These are phyloP conservation scores for Pasiphila rectangulata DNA, from an alignment of 2,888 invertebrate species.

Conservation along the genomic window DNA sequence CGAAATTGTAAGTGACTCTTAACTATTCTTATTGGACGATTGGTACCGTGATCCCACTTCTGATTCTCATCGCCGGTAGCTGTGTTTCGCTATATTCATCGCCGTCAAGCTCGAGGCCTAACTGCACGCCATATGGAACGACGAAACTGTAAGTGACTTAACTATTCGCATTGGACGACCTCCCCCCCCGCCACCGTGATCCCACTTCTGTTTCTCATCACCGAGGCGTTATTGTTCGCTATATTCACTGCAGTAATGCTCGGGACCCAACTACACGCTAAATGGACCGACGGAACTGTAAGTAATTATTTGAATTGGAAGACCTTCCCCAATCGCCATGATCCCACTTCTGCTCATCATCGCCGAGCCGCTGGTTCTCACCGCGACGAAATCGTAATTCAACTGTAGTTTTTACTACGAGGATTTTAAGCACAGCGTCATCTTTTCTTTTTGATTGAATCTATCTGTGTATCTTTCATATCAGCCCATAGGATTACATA, in stretches of 20 bases:
- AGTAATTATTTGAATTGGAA: slow-evolving; percentile 37
- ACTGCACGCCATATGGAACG: slow-evolving; percentile 98
- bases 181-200: slow-evolving; percentile 99
- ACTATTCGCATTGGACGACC: slow-evolving; percentile 20
- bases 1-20: slow-evolving; percentile 89
- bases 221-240: slow-evolving; percentile 97
- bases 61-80: slow-evolving; percentile 95
- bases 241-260: slow-evolving; percentile 99
- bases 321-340: no score
- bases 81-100: slow-evolving; percentile 98
- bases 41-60: slow-evolving; percentile 94
- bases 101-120: slow-evolving; percentile 98
- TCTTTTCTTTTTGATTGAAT: no score
- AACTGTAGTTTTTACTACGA: no score
- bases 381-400: no score
- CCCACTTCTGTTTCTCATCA: slow-evolving; percentile 92
- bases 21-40: neutral
- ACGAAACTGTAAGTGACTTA: slow-evolving; percentile 92
- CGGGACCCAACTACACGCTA: slow-evolving; percentile 96
- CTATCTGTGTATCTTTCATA: no score
- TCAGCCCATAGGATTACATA: no score
- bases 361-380: no score
- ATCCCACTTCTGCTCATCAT: slow-evolving; percentile 94
- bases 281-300: slow-evolving; percentile 99
- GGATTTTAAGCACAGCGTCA: no score